Conservation (phyloP, 2,113 vertebrate species). For the Vulpes vulpes region DNA sequence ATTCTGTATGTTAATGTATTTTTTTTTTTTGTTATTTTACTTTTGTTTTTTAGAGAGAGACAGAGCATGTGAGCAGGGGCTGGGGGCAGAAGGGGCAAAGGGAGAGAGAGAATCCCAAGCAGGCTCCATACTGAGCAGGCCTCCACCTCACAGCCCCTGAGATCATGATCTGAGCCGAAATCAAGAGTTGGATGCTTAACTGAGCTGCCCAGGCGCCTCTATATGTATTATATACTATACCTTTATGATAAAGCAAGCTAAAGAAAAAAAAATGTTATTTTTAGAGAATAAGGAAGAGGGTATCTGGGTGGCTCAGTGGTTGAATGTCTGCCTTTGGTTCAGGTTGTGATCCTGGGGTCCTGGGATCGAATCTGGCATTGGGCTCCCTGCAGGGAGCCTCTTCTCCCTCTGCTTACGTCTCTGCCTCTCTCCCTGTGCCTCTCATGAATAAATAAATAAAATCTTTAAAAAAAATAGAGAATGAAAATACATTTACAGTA, state of each 20-base stretch:
- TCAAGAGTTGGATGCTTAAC: neutral
- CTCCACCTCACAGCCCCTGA: neutral
- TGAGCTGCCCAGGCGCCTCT: neutral
- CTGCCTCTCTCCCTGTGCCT: too few relatives aligned
- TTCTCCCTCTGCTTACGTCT: too few relatives aligned
- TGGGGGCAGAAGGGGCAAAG: neutral
- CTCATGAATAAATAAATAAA: too few relatives aligned
- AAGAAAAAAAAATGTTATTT: neutral
- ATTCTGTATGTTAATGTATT: neutral
- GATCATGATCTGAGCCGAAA: neutral
- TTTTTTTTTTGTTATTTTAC: neutral
- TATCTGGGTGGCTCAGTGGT: too few relatives aligned
- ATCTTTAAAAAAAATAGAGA: too few relatives aligned
- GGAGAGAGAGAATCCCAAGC: neutral
- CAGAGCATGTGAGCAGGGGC: neutral
- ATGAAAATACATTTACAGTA: neutral
- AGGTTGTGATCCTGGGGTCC: too few relatives aligned
- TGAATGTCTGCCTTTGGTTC: too few relatives aligned
- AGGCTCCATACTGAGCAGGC: neutral
- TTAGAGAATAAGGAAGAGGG: too few relatives aligned
- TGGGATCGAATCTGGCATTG: too few relatives aligned
- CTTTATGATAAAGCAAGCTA: neutral
- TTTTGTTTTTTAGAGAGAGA: neutral
- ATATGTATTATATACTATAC: neutral
- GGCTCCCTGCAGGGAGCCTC: too few relatives aligned